Conservation (phyloP, 2,888 invertebrate genomes). For the Formica aserva region DNA sequence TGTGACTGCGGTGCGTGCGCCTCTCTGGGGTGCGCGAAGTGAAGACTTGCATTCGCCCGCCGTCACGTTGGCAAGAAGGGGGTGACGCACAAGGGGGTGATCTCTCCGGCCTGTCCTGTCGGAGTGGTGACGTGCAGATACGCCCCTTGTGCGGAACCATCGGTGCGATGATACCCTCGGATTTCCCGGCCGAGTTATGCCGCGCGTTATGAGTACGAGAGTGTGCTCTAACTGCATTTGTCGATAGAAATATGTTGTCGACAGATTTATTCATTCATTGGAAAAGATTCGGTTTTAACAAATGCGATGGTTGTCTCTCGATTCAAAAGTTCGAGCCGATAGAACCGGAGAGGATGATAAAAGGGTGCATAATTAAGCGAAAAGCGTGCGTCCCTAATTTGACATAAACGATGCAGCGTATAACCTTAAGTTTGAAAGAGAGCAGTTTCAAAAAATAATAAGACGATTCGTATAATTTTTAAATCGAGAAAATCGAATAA, state of each 20-base stretch:
- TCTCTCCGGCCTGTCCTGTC: conserved; percentile 47
- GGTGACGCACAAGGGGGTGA: conserved; percentile 49
- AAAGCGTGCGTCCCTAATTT: conserved; percentile 29
- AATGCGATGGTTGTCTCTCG: neutral
- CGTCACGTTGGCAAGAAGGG: conserved; percentile 48
- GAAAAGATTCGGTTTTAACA: conserved; percentile 28
- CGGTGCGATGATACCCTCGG: conserved; percentile 79
- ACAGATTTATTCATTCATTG: conserved; percentile 29
- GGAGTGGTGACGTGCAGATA: conserved; percentile 73
- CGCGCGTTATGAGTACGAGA: neutral
- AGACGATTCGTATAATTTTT: neutral
- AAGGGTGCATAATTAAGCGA: conserved; percentile 33
- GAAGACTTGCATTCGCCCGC: conserved; percentile 61
- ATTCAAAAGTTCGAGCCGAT: neutral
- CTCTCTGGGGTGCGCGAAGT: conserved; percentile 49
- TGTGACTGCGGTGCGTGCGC: conserved; percentile 78
- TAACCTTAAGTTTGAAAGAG: neutral
- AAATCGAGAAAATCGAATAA: neutral
- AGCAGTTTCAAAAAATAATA: neutral
- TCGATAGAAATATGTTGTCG: conserved; percentile 25
- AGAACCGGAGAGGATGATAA: neutral
- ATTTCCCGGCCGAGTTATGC: conserved; percentile 81
- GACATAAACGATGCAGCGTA: conserved; percentile 4
- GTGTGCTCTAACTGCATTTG: conserved; percentile 22
- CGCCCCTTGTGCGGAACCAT: conserved; percentile 84